Conservation (phyloP, 2,888 invertebrate genomes). For the Molorchus minor region DNA sequence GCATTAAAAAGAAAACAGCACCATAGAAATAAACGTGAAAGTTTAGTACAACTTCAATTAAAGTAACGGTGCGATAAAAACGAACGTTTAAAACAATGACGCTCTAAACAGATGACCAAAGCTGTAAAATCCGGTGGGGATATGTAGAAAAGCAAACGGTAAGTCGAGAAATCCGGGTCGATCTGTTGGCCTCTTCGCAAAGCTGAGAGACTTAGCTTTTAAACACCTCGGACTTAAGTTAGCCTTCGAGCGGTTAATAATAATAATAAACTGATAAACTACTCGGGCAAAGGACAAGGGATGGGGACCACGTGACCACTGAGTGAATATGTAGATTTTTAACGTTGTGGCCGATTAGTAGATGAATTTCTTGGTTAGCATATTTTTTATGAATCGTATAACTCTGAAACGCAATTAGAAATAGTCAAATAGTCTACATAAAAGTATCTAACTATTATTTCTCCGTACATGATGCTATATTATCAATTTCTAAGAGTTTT, state of each 20-base stretch:
- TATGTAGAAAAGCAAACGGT: conserved; percentile 52
- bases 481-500: too few relatives aligned
- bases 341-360: too few relatives aligned
- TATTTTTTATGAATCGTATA: too few relatives aligned
- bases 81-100: conserved; percentile 31
- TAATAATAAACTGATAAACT: conserved; percentile 42
- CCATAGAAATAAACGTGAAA: conserved; percentile 19
- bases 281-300: neutral
- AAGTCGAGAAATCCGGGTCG: conserved; percentile 46
- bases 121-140: conserved; percentile 48
- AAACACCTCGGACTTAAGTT: conserved; percentile 42
- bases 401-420: too few relatives aligned
- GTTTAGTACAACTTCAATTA: conserved; percentile 13
- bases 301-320: too few relatives aligned
- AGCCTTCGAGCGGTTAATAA: conserved; percentile 40
- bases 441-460: too few relatives aligned
- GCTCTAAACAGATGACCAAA: conserved; percentile 36
- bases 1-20: conserved; percentile 15
- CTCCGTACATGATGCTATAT: too few relatives aligned
- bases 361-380: too few relatives aligned
- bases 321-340: too few relatives aligned
- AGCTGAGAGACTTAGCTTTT: conserved; percentile 45
- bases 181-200: conserved; percentile 45
- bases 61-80: conserved; percentile 28
- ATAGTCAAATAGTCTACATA: too few relatives aligned